Evolutionary conservation across 1,140 invertebrate species (phyloP).

Genomic region (fruit fly (Drosophila melanogaster)): Release_6_plus_ISO1_MT NT_037436.4:19938001-19938500

Average conservation of each 20-base stretch:
- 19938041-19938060: conserved; percentile 23
- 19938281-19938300: conserved; percentile 22
- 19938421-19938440: too few species aligned
- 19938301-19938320: conserved; percentile 15
- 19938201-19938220: conserved; percentile 1
- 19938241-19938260: background rate
- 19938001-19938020: conserved; percentile 72
- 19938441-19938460: too few species aligned
- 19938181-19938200: background rate
- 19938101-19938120: too few species aligned
- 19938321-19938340: conserved; percentile 17
- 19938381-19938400: background rate
- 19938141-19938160: background rate
- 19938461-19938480: too few species aligned
- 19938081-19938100: too few species aligned
- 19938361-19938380: conserved; percentile 66
- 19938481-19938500: too few species aligned
- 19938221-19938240: conserved; percentile 7
- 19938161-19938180: background rate
- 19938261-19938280: conserved; percentile 24
- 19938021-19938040: conserved; percentile 48
- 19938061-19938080: conserved; percentile 4
- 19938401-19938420: background rate
- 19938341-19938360: conserved; percentile 49
- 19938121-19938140: too few species aligned